Evolutionary conservation across 2,797 vertebrate species (phyloP).

Genomic region (Hoplostethus atlanticus): DNA sequence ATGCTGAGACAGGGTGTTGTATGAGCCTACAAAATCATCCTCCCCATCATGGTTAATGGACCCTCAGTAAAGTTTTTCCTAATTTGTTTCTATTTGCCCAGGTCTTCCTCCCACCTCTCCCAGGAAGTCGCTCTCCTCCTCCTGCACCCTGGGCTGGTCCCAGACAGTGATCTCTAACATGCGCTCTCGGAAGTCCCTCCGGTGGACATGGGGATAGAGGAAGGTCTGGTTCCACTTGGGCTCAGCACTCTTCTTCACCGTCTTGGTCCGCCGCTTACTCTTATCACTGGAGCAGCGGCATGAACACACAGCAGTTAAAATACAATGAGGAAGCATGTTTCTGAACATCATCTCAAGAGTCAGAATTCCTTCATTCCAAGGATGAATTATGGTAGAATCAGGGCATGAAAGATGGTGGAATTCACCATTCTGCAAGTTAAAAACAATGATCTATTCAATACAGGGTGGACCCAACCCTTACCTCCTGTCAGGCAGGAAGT

Average conservation of each 20-base stretch:
- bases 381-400: background rate
- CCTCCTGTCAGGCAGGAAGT: constrained; percentile 98
- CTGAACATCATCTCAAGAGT: constrained; percentile 3
- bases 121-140: constrained; percentile 96
- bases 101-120: constrained; percentile 87
- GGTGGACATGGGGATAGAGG: constrained; percentile 94
- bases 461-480: constrained; percentile 55
- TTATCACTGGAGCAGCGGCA: constrained; percentile 87
- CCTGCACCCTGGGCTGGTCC: constrained; percentile 95
- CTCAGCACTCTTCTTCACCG: constrained; percentile 94
- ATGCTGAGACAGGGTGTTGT: too few species aligned
- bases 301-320: background rate
- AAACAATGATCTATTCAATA: background rate
- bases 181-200: constrained; percentile 94
- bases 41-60: background rate
- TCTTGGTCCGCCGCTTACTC: constrained; percentile 96
- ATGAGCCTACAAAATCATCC: too few species aligned
- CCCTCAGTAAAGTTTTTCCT: background rate
- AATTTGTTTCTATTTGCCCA: background rate
- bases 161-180: constrained; percentile 97
- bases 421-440: background rate
- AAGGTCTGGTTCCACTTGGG: constrained; percentile 98
- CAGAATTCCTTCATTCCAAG: background rate
- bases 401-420: background rate
- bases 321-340: background rate